A percentile compares a stretch with the other conserved stretches of the same genome.
Conservation (phyloP, 2,797 vertebrate species). For the Apodemus agrarius region DNA sequence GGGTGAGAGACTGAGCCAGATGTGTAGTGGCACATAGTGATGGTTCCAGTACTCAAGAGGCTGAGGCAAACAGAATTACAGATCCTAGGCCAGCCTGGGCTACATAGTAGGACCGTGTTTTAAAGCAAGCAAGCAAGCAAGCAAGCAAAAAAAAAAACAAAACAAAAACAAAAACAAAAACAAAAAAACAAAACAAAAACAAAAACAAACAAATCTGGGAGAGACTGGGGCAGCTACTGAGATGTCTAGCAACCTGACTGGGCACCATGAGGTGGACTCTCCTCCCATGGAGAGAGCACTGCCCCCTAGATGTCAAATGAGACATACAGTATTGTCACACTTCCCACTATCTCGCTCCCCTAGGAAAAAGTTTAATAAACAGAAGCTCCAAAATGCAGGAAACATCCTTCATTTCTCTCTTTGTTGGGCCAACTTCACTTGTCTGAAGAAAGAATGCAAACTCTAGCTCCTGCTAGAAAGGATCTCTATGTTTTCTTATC, state of each 20-base stretch:
- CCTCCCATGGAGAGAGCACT: background rate
- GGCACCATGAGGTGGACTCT: no score
- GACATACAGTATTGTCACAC: background rate
- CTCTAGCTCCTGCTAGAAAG: background rate
- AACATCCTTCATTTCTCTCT: background rate
- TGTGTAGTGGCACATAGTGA: no score
- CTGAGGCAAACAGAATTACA: background rate
- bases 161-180: no score
- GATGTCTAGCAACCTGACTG: background rate
- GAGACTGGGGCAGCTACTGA: background rate
- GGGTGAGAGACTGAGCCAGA: no score
- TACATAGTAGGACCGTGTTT: background rate
- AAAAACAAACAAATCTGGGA: background rate
- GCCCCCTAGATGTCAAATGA: background rate
- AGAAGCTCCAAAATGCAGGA: background rate
- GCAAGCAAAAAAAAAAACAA: background rate
- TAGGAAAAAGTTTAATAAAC: background rate
- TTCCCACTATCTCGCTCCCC: background rate
- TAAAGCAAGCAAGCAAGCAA: background rate
- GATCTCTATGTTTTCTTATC: conserved; percentile 35
- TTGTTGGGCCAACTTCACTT: background rate
- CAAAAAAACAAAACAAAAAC: no score
- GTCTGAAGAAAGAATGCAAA: background rate
- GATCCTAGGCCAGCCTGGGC: background rate
- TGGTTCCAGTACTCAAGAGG: background rate